Base-by-base conservation (phyloP, 2,888 invertebrate genomes). In the Anthophora plumipes region DNA sequence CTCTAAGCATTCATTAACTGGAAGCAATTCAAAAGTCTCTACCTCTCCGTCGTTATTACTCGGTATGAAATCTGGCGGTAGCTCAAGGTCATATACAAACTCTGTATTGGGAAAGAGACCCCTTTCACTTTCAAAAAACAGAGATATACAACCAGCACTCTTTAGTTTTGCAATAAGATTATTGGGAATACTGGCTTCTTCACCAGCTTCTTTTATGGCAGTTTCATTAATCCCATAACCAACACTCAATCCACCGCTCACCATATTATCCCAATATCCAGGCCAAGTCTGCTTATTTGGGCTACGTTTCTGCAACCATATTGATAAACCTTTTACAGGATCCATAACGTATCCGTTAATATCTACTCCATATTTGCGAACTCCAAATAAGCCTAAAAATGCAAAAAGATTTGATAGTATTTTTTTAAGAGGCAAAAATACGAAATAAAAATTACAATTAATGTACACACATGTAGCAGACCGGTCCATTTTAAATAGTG, bases 231-330 rank as follows among this genome's bases (percentile, higher is more conserved):
- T 96, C 60, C 97, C 97, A 94, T 96, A 97, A 20, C 98, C 98
- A 57, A 98, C 98, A 39, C 98, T 97, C 67, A 99, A 93, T 5
- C 98, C 99, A 69, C 99, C 99, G 85, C 98, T 98, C 52, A 98
- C 98, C 96, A 99, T 98, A 92, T 98, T 98, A 93, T 99, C 99
- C 96, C 98, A 97, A 94, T 97, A 98, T 94, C 97, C 97, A 80
- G 99, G 98, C 97, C 98, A 99, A 54, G 98, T 98, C 94, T 97
- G 97, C 94, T 99, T 99, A 68, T 97, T 98, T 82, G 96, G 95
- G 85, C 98, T 97, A 90, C 99, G 95, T 92, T 97, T 97, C 93
- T 98, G 98, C 89, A 99, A 94, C 99, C 99, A 99, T 91, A 98
- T 95, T 94, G 97, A 98, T 59, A 98, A 94, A 7, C 98, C 97